Conservation (phyloP, 2,888 invertebrate species). For the Standfussiana lucernea region DNA sequence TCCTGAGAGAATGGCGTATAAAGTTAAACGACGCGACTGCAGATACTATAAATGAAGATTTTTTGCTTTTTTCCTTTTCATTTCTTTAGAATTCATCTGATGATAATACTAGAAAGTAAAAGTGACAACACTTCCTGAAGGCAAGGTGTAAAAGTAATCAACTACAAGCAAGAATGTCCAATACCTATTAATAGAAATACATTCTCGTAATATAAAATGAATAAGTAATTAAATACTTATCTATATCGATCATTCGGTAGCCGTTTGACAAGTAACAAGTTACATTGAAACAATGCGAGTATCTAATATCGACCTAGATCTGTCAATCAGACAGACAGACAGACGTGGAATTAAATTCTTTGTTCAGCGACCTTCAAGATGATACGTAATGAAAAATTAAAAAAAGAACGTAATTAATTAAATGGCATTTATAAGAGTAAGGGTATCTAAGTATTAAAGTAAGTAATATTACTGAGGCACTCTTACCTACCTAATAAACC, state of each 20-base stretch:
- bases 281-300: conserved; percentile 75
- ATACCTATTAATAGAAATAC: conserved; percentile 1
- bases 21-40: neutral
- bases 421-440: neutral
- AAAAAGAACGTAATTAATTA: neutral
- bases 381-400: conserved; percentile 75
- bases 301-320: conserved; percentile 76
- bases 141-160: neutral
- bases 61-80: neutral
- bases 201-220: conserved; percentile 18
- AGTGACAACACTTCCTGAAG: neutral
- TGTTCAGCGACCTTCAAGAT: conserved; percentile 76
- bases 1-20: neutral
- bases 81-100: neutral
- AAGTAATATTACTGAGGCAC: neutral
- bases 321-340: conserved; percentile 75
- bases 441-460: neutral
- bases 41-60: neutral
- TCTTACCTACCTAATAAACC: neutral
- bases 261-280: conserved; percentile 69
- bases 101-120: conserved; percentile 11
- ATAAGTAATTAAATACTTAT: conserved; percentile 53
- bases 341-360: conserved; percentile 67
- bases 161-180: neutral
- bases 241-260: conserved; percentile 65